These are phyloP conservation scores for Exephanes ischioxanthus DNA, from an alignment of 2,888 invertebrate species.

Conservation along the genomic window DNA sequence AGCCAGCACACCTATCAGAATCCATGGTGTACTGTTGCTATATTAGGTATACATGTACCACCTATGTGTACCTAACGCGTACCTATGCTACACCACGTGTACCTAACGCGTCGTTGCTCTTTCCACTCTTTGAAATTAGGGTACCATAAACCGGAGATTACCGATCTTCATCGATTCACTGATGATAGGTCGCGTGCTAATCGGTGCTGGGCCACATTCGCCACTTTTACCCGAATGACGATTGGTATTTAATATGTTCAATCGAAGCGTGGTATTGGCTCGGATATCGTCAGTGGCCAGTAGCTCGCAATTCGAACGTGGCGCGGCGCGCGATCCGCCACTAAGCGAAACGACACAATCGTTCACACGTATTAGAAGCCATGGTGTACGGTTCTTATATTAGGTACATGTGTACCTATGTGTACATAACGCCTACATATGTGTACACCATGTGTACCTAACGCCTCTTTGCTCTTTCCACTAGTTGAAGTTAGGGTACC, in stretches of 20 bases:
- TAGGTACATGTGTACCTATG: constrained; percentile 36
- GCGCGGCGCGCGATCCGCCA: constrained; percentile 26
- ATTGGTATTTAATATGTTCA: background rate
- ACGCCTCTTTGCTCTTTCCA: constrained; percentile 64
- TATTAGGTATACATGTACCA: constrained; percentile 43
- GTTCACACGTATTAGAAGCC: constrained; percentile 27
- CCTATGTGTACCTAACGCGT: constrained; percentile 58
- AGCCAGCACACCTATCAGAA: constrained; percentile 47
- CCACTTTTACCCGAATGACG: too few relatives aligned
- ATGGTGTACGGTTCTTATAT: constrained; percentile 39
- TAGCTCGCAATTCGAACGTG: constrained; percentile 30
- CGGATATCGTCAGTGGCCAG: constrained; percentile 24
- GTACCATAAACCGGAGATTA: too few relatives aligned
- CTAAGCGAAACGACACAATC: constrained; percentile 50
- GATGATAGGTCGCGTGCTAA: too few relatives aligned
- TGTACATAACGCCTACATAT: constrained; percentile 8
- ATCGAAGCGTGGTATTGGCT: constrained; percentile 15
- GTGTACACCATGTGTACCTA: too few relatives aligned
- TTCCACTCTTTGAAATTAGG: constrained; percentile 57
- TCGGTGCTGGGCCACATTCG: too few relatives aligned
- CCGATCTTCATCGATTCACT: too few relatives aligned
- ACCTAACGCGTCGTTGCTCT: constrained; percentile 65
- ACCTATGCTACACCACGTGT: constrained; percentile 12
- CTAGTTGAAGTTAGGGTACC: too few relatives aligned
- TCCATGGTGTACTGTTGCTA: constrained; percentile 34